Evolutionary conservation across 2,888 invertebrate species (phyloP).

Genomic region (Elysia crispata): DNA sequence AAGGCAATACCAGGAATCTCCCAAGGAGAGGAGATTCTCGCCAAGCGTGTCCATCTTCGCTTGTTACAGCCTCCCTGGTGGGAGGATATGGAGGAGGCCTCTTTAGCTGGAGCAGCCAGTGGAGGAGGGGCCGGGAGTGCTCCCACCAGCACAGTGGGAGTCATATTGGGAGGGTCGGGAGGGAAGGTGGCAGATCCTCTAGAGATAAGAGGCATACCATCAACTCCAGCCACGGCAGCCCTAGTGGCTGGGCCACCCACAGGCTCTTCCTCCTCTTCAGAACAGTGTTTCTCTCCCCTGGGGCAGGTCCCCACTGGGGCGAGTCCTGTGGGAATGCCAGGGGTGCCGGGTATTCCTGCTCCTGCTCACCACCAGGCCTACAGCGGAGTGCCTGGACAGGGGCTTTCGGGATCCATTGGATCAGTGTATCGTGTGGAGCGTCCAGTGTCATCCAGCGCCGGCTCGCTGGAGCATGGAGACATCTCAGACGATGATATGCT

Average conservation of each 20-base stretch:
- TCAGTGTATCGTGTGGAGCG: conserved; percentile 46
- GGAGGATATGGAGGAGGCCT: conserved; percentile 86
- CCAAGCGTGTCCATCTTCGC: conserved; percentile 92
- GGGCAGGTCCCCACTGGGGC: conserved; percentile 15
- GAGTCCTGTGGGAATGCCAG: no score
- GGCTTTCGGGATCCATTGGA: no score
- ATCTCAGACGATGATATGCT: conserved; percentile 72
- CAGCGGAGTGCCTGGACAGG: neutral
- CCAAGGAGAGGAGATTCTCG: conserved; percentile 79
- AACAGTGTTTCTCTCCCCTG: conserved; percentile 45
- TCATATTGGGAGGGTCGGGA: no score
- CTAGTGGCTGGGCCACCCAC: neutral
- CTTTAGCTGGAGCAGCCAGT: neutral
- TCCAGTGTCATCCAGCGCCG: conserved; percentile 54
- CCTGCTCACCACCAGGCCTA: conserved; percentile 25
- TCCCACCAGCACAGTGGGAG: no score
- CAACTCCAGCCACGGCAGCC: neutral
- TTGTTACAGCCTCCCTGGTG: conserved; percentile 96
- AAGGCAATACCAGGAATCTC: neutral
- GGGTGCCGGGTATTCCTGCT: neutral
- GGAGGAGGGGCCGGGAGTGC: conserved; percentile 51
- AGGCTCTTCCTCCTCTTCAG: neutral
- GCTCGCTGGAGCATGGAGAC: conserved; percentile 61
- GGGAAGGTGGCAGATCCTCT: conserved; percentile 17
- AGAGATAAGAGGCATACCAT: no score